Evolutionary conservation across 2,888 invertebrate genomes (phyloP).

Genomic region (Noctua pronuba): DNA sequence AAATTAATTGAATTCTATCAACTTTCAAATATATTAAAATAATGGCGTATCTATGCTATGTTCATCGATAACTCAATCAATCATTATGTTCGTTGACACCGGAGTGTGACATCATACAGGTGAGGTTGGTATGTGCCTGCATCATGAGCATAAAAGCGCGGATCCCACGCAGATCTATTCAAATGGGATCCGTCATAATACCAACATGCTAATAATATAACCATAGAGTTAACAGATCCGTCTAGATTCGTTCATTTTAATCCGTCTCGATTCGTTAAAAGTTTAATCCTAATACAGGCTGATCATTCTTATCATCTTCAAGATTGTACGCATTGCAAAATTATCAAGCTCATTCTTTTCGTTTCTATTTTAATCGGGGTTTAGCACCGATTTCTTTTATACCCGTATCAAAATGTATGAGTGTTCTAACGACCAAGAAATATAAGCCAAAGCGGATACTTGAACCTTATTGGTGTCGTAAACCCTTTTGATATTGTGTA

Average conservation of each 20-base stretch:
- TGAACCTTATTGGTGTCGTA: conserved; percentile 31
- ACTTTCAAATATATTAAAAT: conserved; percentile 41
- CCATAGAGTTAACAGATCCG: conserved; percentile 13
- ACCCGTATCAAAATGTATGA: conserved; percentile 25
- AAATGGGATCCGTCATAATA: conserved; percentile 53
- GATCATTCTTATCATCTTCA: not conserved
- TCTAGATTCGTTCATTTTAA: conserved; percentile 8
- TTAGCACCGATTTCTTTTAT: conserved; percentile 27
- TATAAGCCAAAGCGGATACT: conserved; percentile 17
- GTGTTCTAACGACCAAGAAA: conserved; percentile 14
- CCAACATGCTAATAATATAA: conserved; percentile 45
- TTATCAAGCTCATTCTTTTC: conserved; percentile 10
- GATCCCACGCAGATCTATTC: conserved; percentile 71
- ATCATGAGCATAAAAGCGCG: conserved; percentile 61
- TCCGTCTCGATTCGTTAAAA: conserved; percentile 1
- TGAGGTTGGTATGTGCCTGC: conserved; percentile 69
- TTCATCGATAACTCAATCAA: conserved; percentile 40
- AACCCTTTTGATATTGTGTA: conserved; percentile 33
- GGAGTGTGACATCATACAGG: conserved; percentile 70
- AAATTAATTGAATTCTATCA: conserved; percentile 34
- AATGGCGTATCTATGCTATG: not conserved
- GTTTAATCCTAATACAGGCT: not conserved
- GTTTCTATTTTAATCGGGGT: conserved; percentile 28
- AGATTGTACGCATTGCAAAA: not conserved
- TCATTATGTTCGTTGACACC: conserved; percentile 49